phyloP scores from a whole-genome alignment of 2,113 vertebrate species.

The Anarhynchus alexandrinus region DNA sequence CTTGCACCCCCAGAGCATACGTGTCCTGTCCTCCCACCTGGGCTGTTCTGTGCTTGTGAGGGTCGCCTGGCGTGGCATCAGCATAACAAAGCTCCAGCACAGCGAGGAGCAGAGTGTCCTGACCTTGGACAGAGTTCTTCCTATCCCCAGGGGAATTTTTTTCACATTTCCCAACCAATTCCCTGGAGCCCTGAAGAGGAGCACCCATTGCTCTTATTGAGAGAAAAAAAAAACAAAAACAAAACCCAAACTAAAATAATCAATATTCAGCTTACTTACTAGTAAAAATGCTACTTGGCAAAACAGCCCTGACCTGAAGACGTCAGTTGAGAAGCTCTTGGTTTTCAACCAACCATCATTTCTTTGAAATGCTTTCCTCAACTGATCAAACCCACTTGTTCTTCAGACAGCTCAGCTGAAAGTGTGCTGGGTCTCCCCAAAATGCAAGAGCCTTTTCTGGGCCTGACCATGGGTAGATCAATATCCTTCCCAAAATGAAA shows the following conservation, averaged over 20 bases:
- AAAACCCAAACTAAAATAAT: too few species aligned
- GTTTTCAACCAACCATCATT: background rate
- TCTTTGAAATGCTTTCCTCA: background rate
- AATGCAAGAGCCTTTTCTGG: background rate
- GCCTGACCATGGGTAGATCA: background rate
- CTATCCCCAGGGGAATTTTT: accelerated
- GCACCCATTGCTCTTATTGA: background rate
- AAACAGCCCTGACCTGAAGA: background rate
- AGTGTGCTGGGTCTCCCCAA: background rate
- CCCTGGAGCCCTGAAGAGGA: background rate
- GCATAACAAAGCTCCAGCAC: background rate
- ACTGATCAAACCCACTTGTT: background rate
- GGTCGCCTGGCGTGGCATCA: background rate
- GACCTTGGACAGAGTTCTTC: background rate
- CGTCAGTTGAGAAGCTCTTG: accelerated
- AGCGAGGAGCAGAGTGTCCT: background rate
- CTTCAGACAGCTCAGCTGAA: background rate
- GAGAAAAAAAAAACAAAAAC: background rate
- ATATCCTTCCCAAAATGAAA: background rate
- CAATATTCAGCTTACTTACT: background rate
- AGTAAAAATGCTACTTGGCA: background rate
- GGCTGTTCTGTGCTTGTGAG: background rate
- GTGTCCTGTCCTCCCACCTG: background rate
- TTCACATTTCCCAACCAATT: background rate
- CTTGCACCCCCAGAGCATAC: background rate